These are phyloP conservation scores for Scaptomyza tumidula DNA, from an alignment of 2,888 invertebrate species.

Conservation along the genomic window DNA sequence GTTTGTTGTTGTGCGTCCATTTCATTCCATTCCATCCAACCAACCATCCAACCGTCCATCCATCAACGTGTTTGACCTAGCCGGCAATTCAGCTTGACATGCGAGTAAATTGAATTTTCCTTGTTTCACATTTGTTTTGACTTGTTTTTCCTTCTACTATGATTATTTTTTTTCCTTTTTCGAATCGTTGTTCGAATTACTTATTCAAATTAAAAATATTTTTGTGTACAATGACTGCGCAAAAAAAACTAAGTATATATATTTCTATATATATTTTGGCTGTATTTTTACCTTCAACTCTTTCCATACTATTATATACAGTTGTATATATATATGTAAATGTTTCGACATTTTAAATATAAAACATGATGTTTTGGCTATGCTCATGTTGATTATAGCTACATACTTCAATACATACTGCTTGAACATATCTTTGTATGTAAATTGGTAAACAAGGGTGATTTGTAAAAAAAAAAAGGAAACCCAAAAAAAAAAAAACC, in stretches of 20 bases:
- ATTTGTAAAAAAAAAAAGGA: neutral
- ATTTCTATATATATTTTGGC: constrained; percentile 8
- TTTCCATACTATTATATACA: constrained; percentile 20
- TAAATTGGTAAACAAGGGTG: constrained; percentile 13
- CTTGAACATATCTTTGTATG: constrained; percentile 12
- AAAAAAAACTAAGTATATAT: constrained; percentile 8
- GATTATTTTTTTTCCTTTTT: constrained; percentile 56
- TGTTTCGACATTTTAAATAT: constrained; percentile 31
- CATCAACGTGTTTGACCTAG: constrained; percentile 81
- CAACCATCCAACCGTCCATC: constrained; percentile 54
- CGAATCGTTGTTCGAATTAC: constrained; percentile 73
- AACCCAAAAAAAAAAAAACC: neutral
- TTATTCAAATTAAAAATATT: constrained; percentile 79
- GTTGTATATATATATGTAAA: constrained; percentile 8
- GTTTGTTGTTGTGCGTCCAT: constrained; percentile 47
- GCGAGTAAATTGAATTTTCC: constrained; percentile 81
- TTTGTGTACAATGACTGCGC: constrained; percentile 57
- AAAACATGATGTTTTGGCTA: constrained; percentile 28
- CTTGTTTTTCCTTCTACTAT: constrained; percentile 57
- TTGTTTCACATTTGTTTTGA: constrained; percentile 78
- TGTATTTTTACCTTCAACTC: constrained; percentile 46
- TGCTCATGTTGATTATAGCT: constrained; percentile 36
- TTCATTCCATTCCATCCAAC: constrained; percentile 36
- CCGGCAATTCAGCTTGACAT: constrained; percentile 80
- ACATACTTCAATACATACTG: constrained; percentile 9